A percentile compares a stretch with the other conserved stretches of the same genome.
phyloP scores from a whole-genome alignment of 2,888 invertebrate species.

The Clanis bilineata region DNA sequence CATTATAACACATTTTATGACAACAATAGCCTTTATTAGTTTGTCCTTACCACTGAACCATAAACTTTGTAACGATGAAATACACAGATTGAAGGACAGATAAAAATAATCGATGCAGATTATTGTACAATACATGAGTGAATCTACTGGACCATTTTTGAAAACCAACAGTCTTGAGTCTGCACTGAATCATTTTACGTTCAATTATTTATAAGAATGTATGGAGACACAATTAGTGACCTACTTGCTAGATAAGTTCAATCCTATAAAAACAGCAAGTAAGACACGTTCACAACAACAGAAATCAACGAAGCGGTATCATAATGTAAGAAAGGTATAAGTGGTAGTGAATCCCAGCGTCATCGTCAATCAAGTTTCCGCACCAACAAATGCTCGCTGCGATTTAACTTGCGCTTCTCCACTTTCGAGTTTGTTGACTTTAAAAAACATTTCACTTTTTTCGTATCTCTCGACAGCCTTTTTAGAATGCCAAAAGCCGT shows the following conservation, averaged over 20 bases:
- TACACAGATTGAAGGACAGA: too few species aligned
- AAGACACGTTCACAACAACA: conserved; percentile 4
- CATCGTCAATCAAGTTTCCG: conserved; percentile 45
- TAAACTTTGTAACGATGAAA: too few species aligned
- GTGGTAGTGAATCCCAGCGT: conserved; percentile 44
- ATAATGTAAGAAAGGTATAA: conserved; percentile 34
- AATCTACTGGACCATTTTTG: too few species aligned
- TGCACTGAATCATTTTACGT: too few species aligned
- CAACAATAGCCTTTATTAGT: too few species aligned
- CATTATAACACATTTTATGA: too few species aligned
- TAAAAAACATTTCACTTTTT: conserved; percentile 57
- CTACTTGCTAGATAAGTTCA: background rate
- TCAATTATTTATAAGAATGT: too few species aligned
- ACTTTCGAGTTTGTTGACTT: conserved; percentile 55
- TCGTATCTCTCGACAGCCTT: conserved; percentile 40
- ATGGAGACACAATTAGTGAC: too few species aligned
- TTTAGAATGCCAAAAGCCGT: conserved; percentile 40
- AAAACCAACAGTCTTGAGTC: too few species aligned
- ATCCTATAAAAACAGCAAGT: background rate
- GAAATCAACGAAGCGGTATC: conserved; percentile 29
- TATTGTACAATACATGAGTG: too few species aligned
- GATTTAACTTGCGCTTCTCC: conserved; percentile 45
- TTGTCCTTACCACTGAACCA: too few species aligned
- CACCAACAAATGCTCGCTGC: conserved; percentile 38
- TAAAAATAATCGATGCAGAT: too few species aligned